These are phyloP conservation scores for Anhinga rufa DNA, from an alignment of 2,113 vertebrate genomes.

Conservation along the genomic window DNA sequence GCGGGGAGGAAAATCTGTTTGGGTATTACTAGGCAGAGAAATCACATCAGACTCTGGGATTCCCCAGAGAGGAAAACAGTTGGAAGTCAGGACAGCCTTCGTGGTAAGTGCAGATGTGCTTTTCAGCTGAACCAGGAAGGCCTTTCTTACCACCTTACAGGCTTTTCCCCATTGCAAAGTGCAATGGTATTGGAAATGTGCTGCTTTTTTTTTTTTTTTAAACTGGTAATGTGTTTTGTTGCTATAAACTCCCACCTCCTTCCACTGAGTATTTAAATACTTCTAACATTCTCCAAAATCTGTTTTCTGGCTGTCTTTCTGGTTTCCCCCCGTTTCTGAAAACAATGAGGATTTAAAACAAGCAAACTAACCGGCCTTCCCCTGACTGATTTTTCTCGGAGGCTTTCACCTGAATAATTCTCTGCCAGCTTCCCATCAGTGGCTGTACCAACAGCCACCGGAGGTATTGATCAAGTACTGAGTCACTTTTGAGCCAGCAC, in stretches of 20 bases:
- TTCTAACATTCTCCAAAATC: background rate
- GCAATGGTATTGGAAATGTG: background rate
- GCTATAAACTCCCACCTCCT: background rate
- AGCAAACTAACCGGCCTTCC: background rate
- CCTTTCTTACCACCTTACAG: background rate
- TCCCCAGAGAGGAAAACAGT: background rate
- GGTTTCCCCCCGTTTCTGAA: background rate
- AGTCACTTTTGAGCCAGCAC: slow-evolving; percentile 11
- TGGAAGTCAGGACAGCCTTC: background rate
- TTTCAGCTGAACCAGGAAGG: background rate
- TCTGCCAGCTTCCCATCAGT: background rate
- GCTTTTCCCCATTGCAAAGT: background rate
- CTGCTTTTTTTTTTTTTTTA: too few species aligned
- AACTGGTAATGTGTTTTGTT: background rate
- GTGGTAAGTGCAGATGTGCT: background rate
- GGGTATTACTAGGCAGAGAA: background rate
- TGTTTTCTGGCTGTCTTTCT: background rate
- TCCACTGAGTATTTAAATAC: background rate
- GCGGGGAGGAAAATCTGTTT: background rate
- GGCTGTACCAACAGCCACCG: slow-evolving; percentile 3
- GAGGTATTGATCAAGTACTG: slow-evolving; percentile 29
- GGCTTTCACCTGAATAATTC: slow-evolving; percentile 21
- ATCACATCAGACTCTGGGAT: background rate
- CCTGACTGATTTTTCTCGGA: background rate
- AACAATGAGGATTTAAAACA: background rate